Base-by-base conservation (phyloP, 1,140 invertebrate species). In the Bombus waltoni region DNA sequence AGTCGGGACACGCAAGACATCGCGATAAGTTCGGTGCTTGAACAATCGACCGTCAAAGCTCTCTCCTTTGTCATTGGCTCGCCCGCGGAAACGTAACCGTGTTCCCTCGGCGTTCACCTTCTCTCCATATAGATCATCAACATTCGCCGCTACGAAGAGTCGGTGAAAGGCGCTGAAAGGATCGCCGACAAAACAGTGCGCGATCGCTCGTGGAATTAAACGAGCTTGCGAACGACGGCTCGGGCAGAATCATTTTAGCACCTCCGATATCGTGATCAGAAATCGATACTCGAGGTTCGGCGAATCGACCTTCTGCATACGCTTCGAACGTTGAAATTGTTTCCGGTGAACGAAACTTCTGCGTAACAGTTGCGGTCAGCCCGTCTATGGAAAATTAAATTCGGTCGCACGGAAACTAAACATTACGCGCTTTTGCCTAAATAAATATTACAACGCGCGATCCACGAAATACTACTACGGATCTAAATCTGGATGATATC, bases 121-220 rank as follows among this genome's bases (percentile, higher is more conserved):
- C 76, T 38, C 85, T 77, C 70, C 74, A 82, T 87, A 85, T 78
- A 15, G 40, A 88, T 89, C 82, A 86, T 89, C 82, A 89, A 89
- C 68, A 77, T 71, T 44, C 68, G 15, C 72, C 44, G 28, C 66
- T 73, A 28, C 28, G 59, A 57, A 9, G 25, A 81, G 53, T 4
- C 10, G 35, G 35, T 0, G 28, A 70, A 85, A 53, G 5, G 15
- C 44, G 5, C 15, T 5, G 44, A 18, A 66, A 81, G 76, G 68
- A 71, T 78, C 65, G 66, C 25, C 75, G 18, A 28, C 38, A 22
- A 71, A 84, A 84, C 75, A 71, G 32, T 47, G 25, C 1, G 47
- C 47, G 72, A 73, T 57, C 35, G 40, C 11, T 59, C 53, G 38
- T 35, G 44, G 62, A 84, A 84, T 84, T 79, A 84, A 84, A 71